A percentile compares a stretch with the other conserved stretches of the same genome.
Conservation (phyloP, 2,888 invertebrate species). For the Rhimphoctona megacephalus region DNA sequence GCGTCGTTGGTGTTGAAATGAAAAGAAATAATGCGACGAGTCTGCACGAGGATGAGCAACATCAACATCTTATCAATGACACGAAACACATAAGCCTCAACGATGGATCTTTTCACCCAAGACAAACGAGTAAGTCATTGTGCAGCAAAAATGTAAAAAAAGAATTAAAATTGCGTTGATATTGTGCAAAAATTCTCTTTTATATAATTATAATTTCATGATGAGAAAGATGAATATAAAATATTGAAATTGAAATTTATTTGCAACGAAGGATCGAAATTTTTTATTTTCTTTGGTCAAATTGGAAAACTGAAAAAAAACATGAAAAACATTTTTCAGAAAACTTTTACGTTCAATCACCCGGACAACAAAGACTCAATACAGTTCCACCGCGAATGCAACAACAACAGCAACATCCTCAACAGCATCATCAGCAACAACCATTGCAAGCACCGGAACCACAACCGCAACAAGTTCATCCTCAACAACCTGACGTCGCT, state of each 20-base stretch:
- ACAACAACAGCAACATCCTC: slow-evolving; percentile 77
- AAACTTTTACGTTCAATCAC: slow-evolving; percentile 81
- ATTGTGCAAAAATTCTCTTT: background rate
- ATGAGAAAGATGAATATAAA: too few species aligned
- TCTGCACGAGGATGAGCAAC: slow-evolving; percentile 79
- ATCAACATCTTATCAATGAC: slow-evolving; percentile 80
- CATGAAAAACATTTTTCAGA: slow-evolving; percentile 68
- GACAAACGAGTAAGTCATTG: slow-evolving; percentile 48
- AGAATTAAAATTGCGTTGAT: background rate
- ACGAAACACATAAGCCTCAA: slow-evolving; percentile 80
- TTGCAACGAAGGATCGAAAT: too few species aligned
- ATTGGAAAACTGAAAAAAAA: too few species aligned
- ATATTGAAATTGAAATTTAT: too few species aligned
- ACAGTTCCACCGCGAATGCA: slow-evolving; percentile 83
- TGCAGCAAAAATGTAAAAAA: background rate
- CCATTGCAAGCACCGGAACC: slow-evolving; percentile 74
- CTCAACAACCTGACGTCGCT: slow-evolving; percentile 79
- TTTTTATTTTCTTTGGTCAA: too few species aligned
- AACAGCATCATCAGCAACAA: slow-evolving; percentile 80
- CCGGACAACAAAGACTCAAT: slow-evolving; percentile 80
- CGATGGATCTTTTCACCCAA: slow-evolving; percentile 78
- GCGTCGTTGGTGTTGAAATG: slow-evolving; percentile 75
- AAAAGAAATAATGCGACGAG: slow-evolving; percentile 76
- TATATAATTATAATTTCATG: too few species aligned
- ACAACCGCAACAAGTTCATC: slow-evolving; percentile 69